Percentiles rank a stretch among this genome's conserved stretches.
phyloP scores from a whole-genome alignment of 2,113 vertebrate genomes.

The Anhinga anhinga region DNA sequence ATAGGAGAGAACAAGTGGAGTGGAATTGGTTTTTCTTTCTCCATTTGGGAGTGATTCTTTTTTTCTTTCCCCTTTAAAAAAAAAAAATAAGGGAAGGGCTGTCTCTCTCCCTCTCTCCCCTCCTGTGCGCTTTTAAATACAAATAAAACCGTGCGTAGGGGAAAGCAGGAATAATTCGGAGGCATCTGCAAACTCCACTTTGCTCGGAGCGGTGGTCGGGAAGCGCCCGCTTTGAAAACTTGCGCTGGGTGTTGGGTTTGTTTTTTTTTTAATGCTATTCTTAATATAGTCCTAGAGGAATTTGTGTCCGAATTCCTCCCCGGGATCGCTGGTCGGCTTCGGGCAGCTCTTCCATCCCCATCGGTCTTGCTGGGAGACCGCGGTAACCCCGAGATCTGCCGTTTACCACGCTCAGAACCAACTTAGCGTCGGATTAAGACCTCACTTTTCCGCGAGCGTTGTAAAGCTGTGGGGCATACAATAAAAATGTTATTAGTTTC shows the following conservation, averaged over 20 bases:
- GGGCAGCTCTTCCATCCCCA: neutral
- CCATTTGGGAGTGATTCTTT: neutral
- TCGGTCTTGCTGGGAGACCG: neutral
- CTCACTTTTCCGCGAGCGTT: neutral
- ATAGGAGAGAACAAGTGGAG: constrained; percentile 32
- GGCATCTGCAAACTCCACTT: neutral
- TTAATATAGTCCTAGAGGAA: constrained; percentile 42
- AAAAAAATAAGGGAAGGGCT: neutral
- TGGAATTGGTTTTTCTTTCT: constrained; percentile 7
- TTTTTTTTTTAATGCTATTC: neutral
- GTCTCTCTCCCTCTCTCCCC: neutral
- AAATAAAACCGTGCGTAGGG: neutral
- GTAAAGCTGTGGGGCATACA: constrained; percentile 35
- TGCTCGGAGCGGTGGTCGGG: neutral
- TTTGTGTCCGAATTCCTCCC: constrained; percentile 10
- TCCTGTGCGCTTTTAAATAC: neutral
- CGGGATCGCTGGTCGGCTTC: neutral
- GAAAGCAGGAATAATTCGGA: neutral
- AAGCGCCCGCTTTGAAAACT: neutral
- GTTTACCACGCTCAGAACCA: neutral
- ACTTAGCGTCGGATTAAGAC: neutral
- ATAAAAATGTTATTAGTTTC: constrained; percentile 45
- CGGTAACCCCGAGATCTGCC: neutral
- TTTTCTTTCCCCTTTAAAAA: neutral
- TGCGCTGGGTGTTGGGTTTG: neutral